These are phyloP conservation scores for Morpho helenor DNA, from an alignment of 2,888 invertebrate genomes.

Conservation along the genomic window DNA sequence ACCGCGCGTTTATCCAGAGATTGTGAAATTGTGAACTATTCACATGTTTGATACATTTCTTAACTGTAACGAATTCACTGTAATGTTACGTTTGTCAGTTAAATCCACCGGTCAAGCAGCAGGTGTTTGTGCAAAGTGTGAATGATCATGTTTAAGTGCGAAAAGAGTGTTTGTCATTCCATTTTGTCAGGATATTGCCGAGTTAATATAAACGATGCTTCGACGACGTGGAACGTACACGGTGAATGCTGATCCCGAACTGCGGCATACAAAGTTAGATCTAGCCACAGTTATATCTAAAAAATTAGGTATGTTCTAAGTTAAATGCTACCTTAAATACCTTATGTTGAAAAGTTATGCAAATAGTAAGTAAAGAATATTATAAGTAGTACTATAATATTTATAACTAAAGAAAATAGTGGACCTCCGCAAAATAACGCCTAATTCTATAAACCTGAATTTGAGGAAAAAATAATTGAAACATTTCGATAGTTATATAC, in stretches of 20 bases:
- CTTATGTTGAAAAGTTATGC: too few relatives aligned
- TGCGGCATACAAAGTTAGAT: slow-evolving; percentile 43
- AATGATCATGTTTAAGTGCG: slow-evolving; percentile 23
- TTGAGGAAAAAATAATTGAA: too few relatives aligned
- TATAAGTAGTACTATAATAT: too few relatives aligned
- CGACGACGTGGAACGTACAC: slow-evolving; percentile 69
- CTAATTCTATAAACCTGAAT: too few relatives aligned
- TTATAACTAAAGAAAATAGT: too few relatives aligned
- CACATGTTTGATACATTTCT: slow-evolving; percentile 32
- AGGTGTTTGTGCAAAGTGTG: slow-evolving; percentile 16
- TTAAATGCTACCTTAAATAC: too few relatives aligned
- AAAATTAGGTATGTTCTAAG: slow-evolving; percentile 47
- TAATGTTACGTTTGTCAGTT: slow-evolving; percentile 16
- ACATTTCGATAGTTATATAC: too few relatives aligned
- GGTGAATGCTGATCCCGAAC: slow-evolving; percentile 58
- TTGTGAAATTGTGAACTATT: slow-evolving; percentile 50
- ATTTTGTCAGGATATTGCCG: slow-evolving; percentile 29
- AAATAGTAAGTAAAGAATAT: too few relatives aligned
- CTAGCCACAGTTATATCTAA: slow-evolving; percentile 41
- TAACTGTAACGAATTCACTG: slow-evolving; percentile 28
- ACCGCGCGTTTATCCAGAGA: slow-evolving; percentile 38
- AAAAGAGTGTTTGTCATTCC: slow-evolving; percentile 15
- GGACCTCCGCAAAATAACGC: too few relatives aligned
- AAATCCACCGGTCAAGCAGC: slow-evolving; percentile 2
- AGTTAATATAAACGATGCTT: slow-evolving; percentile 49